These are phyloP conservation scores for Drosophila mimetica DNA, from an alignment of 2,888 invertebrate species.

Conservation along the genomic window DNA sequence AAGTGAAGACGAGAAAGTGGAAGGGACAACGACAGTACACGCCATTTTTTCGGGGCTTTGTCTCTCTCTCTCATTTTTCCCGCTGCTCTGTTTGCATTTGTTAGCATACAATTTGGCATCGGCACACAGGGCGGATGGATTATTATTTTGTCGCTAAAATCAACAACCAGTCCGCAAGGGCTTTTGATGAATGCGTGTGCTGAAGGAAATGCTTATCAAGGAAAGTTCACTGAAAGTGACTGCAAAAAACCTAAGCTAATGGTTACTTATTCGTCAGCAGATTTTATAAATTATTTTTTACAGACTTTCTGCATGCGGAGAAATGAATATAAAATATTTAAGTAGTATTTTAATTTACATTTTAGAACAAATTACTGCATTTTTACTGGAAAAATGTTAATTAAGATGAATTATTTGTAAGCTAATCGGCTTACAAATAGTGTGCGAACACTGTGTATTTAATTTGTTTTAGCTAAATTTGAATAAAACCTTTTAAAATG, in stretches of 20 bases:
- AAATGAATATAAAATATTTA: no score
- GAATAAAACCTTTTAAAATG: background rate
- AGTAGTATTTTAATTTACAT: no score
- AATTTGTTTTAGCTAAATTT: background rate
- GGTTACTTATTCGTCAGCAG: background rate
- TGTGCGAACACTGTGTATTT: background rate
- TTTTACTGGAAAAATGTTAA: no score
- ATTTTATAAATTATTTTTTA: background rate
- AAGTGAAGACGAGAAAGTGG: background rate
- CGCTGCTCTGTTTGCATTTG: constrained; percentile 39
- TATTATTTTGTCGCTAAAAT: constrained; percentile 55
- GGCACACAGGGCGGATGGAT: constrained; percentile 36
- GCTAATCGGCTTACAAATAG: background rate
- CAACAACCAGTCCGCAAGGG: constrained; percentile 23
- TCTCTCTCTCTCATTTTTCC: constrained; percentile 18
- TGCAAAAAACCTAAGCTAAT: background rate
- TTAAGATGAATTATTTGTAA: no score
- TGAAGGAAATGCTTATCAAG: no score
- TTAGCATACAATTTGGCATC: constrained; percentile 43
- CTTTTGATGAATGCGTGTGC: constrained; percentile 3
- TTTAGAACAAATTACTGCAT: no score
- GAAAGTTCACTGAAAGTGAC: no score
- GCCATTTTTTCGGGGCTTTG: constrained; percentile 45
- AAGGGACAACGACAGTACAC: constrained; percentile 18
- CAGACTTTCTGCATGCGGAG: no score